Evolutionary conservation across 2,113 vertebrate genomes (phyloP).

Genomic region (Porphyrio hochstetteri): DNA sequence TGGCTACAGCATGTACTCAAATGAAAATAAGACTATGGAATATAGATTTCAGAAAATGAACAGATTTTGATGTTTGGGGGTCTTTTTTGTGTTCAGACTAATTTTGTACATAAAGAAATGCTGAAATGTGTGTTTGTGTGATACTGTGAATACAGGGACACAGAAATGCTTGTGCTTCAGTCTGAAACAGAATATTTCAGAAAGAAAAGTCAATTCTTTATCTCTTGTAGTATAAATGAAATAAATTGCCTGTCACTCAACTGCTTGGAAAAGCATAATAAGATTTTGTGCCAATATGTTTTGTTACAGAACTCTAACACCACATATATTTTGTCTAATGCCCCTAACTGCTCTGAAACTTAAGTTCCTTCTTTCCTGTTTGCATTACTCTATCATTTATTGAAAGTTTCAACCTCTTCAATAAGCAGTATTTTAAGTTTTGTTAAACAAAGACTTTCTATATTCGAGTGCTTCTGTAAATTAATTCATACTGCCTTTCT

Average conservation of each 20-base stretch:
- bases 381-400: neutral
- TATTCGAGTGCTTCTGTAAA: neutral
- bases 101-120: neutral
- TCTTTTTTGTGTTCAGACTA: neutral
- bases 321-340: neutral
- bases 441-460: neutral
- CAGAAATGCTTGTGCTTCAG: neutral
- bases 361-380: neutral
- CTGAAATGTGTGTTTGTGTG: neutral
- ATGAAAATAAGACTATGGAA: neutral
- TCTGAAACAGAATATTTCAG: neutral
- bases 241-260: neutral
- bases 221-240: neutral
- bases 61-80: no score
- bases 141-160: neutral
- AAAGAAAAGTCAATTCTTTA: neutral
- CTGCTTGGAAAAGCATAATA: neutral
- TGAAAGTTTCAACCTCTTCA: neutral
- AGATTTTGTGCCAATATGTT: neutral
- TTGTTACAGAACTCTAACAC: neutral
- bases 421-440: neutral
- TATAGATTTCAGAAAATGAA: neutral
- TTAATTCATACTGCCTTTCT: neutral
- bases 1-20: neutral
- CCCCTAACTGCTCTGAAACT: neutral